phyloP scores from a whole-genome alignment of 2,888 invertebrate genomes.

The Conomelus anceps region DNA sequence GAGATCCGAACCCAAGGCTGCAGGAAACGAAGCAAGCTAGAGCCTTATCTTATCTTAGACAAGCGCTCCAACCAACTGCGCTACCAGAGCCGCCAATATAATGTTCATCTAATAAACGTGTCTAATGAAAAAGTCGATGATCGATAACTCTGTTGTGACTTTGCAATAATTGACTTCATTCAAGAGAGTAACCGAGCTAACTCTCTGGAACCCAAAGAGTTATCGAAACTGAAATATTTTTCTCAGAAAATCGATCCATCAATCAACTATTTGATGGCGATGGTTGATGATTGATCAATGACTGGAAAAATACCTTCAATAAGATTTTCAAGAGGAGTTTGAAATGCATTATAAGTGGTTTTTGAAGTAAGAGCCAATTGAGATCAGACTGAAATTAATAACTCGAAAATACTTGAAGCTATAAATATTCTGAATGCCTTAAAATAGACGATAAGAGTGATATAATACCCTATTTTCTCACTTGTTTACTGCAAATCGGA shows the following conservation, averaged over 20 bases:
- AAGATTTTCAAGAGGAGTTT: background rate
- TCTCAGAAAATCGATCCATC: background rate
- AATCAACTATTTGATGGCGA: background rate
- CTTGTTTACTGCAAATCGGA: background rate
- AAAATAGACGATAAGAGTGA: background rate
- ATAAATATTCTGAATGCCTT: background rate
- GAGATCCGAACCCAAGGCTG: too few species aligned
- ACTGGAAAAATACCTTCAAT: background rate
- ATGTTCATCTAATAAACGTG: too few species aligned
- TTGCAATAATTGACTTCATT: too few species aligned
- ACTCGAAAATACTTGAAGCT: background rate
- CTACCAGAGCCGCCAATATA: too few species aligned
- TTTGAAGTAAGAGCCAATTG: background rate
- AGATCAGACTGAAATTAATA: background rate
- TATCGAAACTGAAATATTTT: background rate
- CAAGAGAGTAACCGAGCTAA: too few species aligned
- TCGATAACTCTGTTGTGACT: too few species aligned
- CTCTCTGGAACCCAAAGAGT: too few species aligned
- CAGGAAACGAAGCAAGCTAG: too few species aligned
- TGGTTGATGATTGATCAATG: background rate
- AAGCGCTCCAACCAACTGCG: too few species aligned
- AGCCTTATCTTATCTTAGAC: too few species aligned
- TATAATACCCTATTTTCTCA: background rate
- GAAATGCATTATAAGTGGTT: background rate
- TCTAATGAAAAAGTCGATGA: too few species aligned